Percentiles rank a stretch among this genome's conserved stretches.
phyloP scores from a whole-genome alignment of 2,113 vertebrate species.

The Pachycephala philippinensis region DNA sequence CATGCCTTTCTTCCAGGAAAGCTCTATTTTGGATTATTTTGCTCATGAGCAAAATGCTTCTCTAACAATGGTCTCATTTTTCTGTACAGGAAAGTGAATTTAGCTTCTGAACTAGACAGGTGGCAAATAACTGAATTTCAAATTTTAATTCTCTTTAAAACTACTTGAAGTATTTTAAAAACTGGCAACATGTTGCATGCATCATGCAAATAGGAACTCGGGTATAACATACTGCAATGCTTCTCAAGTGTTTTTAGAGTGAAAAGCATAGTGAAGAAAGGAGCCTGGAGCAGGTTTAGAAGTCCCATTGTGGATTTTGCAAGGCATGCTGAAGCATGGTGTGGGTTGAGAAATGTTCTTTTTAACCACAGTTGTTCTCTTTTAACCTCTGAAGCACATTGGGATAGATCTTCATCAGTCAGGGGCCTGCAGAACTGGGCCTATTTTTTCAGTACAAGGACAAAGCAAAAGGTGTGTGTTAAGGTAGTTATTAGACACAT shows the following conservation, averaged over 20 bases:
- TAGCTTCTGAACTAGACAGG: not conserved
- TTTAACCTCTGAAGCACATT: not conserved
- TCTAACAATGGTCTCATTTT: not conserved
- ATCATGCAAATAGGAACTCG: not conserved
- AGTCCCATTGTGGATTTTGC: not conserved
- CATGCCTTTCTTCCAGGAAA: not conserved
- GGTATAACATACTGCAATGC: not conserved
- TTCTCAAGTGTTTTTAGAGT: not conserved
- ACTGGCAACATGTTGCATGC: not conserved
- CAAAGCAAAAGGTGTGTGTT: not conserved
- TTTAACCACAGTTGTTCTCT: not conserved
- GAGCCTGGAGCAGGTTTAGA: not conserved
- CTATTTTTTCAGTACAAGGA: not conserved
- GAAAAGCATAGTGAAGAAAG: not conserved
- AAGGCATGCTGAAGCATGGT: not conserved
- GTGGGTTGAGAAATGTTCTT: not conserved
- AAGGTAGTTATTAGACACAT: not conserved
- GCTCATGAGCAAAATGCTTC: not conserved
- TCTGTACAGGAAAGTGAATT: not conserved
- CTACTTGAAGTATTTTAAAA: not conserved
- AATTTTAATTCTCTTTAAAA: not conserved
- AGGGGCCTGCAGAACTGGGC: not conserved
- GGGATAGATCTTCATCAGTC: not conserved
- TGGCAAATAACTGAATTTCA: not conserved
- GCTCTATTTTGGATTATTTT: not conserved